Evolutionary conservation across 2,113 vertebrate genomes (phyloP).

Genomic region (Eonycteris spelaea): DNA sequence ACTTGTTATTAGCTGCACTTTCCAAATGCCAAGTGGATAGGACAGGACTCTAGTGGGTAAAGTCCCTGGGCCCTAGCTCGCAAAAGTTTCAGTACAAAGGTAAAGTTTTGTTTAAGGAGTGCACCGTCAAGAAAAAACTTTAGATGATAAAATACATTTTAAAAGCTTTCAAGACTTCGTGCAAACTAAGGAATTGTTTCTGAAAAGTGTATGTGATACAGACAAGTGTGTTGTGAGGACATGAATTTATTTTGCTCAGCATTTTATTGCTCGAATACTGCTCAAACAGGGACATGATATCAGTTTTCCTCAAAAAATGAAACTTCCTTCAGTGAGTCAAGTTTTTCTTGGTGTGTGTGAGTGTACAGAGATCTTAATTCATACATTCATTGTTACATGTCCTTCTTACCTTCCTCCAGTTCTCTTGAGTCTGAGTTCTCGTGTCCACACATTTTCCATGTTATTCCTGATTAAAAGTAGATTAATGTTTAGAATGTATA

Average conservation of each 20-base stretch:
- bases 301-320: not conserved
- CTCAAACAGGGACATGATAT: not conserved
- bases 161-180: not conserved
- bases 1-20: conserved; percentile 57
- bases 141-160: not conserved
- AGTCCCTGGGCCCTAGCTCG: not conserved
- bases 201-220: not conserved
- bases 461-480: not conserved
- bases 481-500: not conserved
- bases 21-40: conserved; percentile 38
- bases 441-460: not conserved
- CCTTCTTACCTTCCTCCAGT: not conserved
- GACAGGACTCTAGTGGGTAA: not conserved
- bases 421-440: not conserved
- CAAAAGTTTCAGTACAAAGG: conserved; percentile 15
- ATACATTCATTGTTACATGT: not conserved
- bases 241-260: not conserved
- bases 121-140: not conserved
- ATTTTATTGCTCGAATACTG: not conserved
- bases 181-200: not conserved
- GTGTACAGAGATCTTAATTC: not conserved
- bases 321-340: not conserved
- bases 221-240: not conserved
- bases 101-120: not conserved
- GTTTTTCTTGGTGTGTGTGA: not conserved